phyloP scores from a whole-genome alignment of 92 coral and sea anemone species.

The Palythoa caribaeorum region DNA sequence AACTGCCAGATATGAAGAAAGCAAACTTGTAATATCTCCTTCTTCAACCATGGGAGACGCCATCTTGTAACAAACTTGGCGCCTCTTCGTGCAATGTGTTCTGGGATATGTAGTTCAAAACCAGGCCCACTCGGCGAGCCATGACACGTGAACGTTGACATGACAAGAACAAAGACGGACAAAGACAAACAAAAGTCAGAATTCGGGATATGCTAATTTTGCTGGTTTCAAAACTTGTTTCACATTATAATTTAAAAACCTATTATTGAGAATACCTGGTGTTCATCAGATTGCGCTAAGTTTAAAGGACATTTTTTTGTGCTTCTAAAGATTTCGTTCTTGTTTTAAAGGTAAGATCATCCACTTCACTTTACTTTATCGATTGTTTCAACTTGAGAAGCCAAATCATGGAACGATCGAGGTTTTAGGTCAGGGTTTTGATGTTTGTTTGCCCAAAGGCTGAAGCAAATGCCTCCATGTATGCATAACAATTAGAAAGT shows the following conservation, averaged over 20 bases:
- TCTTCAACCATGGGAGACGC: slow-evolving; percentile 79
- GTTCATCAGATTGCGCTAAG: slow-evolving; percentile 19
- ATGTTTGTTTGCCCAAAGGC: neutral
- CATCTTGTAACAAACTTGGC: slow-evolving; percentile 86
- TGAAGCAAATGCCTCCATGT: neutral
- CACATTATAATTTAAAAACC: neutral
- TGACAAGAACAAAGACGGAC: no score
- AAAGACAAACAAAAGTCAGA: no score
- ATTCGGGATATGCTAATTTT: slow-evolving; percentile 15
- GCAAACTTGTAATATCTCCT: slow-evolving; percentile 58
- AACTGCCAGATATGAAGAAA: slow-evolving; percentile 69
- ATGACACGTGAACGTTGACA: neutral
- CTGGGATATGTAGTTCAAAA: slow-evolving; percentile 42
- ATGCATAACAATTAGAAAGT: neutral
- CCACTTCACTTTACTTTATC: neutral
- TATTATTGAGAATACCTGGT: slow-evolving; percentile 4
- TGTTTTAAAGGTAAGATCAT: slow-evolving; percentile 18
- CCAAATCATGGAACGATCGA: neutral
- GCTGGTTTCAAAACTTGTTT: neutral
- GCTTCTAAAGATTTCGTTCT: neutral
- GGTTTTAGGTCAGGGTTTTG: neutral
- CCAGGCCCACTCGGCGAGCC: slow-evolving; percentile 2
- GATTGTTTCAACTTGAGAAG: neutral
- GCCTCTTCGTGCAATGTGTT: slow-evolving; percentile 67
- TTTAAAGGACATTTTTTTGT: neutral